A percentile compares a stretch with the other conserved stretches of the same genome.
Conservation (phyloP, 2,888 invertebrate species). For the Agriopis marginaria region DNA sequence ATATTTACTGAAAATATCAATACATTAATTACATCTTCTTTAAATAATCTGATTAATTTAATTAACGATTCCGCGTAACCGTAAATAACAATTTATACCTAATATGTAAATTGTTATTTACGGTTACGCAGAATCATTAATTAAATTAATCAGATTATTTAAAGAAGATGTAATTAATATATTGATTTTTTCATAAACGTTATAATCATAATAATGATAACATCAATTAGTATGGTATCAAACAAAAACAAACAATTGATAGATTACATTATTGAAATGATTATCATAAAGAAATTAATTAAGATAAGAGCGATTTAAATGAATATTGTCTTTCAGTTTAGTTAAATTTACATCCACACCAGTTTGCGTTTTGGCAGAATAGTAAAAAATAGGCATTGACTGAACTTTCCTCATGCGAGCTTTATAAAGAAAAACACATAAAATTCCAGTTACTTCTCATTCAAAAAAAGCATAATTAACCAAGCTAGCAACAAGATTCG, state of each 20-base stretch:
- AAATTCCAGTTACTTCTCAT: not conserved
- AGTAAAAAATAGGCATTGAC: too few relatives aligned
- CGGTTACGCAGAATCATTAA: not conserved
- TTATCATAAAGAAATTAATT: not conserved
- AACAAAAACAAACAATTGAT: constrained; percentile 1
- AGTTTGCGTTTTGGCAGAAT: too few relatives aligned
- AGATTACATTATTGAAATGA: not conserved
- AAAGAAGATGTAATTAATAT: not conserved
- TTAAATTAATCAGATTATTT: constrained; percentile 3
- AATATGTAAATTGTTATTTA: not conserved
- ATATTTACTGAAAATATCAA: too few relatives aligned
- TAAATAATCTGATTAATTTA: too few relatives aligned
- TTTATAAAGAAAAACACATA: too few relatives aligned
- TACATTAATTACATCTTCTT: too few relatives aligned
- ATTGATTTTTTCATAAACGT: not conserved
- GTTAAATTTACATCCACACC: too few relatives aligned
- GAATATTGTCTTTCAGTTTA: not conserved
- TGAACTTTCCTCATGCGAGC: too few relatives aligned
- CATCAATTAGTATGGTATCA: not conserved
- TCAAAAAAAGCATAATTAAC: not conserved
- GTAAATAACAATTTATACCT: too few relatives aligned
- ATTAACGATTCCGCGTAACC: too few relatives aligned
- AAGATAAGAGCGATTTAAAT: not conserved
- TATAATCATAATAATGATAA: constrained; percentile 3
- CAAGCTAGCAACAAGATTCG: constrained; percentile 7